phyloP scores from a whole-genome alignment of 2,888 invertebrate genomes.

The Poecilobothrus nobilitatus region DNA sequence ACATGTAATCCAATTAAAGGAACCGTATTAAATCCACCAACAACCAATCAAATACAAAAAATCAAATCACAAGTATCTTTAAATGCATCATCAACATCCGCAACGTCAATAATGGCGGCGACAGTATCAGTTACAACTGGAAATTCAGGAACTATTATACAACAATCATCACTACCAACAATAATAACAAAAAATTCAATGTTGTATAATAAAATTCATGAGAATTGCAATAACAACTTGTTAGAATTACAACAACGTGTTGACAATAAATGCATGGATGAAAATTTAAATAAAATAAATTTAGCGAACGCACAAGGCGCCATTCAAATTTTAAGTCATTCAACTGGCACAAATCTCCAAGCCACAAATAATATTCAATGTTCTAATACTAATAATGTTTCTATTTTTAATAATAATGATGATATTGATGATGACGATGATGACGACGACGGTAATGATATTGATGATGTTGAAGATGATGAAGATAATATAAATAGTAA shows the following conservation, averaged over 20 bases:
- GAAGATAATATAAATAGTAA: neutral
- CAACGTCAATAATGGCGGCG: too few relatives aligned
- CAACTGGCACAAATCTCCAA: neutral
- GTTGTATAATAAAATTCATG: conserved; percentile 22
- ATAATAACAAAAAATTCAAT: conserved; percentile 19
- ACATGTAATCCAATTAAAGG: neutral
- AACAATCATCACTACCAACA: neutral
- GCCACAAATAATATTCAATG: too few relatives aligned
- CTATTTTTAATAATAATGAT: neutral
- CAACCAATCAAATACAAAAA: neutral
- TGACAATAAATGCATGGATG: conserved; percentile 20
- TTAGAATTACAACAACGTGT: conserved; percentile 30
- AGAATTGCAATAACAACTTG: conserved; percentile 24
- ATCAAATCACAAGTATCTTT: conserved; percentile 12
- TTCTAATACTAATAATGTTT: neutral
- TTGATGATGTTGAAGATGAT: neutral
- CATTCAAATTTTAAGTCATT: conserved; percentile 5
- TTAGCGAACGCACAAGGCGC: conserved; percentile 11
- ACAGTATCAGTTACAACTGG: neutral
- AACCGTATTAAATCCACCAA: neutral
- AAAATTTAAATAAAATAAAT: conserved; percentile 15
- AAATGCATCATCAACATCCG: too few relatives aligned
- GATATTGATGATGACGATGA: neutral
- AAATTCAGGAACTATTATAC: neutral
- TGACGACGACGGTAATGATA: neutral